These are phyloP conservation scores for Strigamia maritima DNA, from an alignment of 2,888 invertebrate genomes.

Conservation along the genomic window DNA sequence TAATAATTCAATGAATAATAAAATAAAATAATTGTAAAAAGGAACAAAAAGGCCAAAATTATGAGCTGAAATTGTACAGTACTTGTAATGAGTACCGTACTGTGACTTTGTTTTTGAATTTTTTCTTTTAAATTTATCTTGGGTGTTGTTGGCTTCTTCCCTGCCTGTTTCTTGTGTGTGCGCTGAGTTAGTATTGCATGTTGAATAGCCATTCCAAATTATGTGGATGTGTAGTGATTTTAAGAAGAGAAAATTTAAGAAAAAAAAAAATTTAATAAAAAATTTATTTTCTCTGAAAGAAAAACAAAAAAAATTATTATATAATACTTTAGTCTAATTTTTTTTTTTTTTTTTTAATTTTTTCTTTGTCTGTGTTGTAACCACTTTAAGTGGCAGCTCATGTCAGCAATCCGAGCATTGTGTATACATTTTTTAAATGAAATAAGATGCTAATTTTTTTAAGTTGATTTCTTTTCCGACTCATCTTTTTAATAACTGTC, in stretches of 20 bases:
- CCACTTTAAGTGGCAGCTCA: constrained; percentile 22
- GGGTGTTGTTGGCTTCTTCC: constrained; percentile 25
- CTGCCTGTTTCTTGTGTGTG: constrained; percentile 17
- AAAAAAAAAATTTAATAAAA: background rate
- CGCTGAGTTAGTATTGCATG: constrained; percentile 4
- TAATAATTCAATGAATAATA: background rate
- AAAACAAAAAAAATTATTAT: background rate
- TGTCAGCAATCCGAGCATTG: constrained; percentile 7
- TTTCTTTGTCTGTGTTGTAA: background rate
- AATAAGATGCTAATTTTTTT: constrained; percentile 16
- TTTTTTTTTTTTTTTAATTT: background rate
- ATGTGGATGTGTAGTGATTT: constrained; percentile 14
- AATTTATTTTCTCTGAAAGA: background rate
- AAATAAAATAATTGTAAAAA: background rate
- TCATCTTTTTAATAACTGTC: constrained; percentile 9
- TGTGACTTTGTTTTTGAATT: background rate
- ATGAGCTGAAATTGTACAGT: background rate
- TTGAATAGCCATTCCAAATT: constrained; percentile 24
- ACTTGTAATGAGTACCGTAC: background rate
- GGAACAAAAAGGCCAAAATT: background rate
- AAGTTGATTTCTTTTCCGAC: background rate
- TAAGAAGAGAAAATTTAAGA: background rate
- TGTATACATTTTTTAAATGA: background rate
- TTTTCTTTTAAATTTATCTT: background rate
- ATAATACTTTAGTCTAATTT: background rate